phyloP scores from a whole-genome alignment of 2,888 invertebrate genomes.

The Andrena praecox region DNA sequence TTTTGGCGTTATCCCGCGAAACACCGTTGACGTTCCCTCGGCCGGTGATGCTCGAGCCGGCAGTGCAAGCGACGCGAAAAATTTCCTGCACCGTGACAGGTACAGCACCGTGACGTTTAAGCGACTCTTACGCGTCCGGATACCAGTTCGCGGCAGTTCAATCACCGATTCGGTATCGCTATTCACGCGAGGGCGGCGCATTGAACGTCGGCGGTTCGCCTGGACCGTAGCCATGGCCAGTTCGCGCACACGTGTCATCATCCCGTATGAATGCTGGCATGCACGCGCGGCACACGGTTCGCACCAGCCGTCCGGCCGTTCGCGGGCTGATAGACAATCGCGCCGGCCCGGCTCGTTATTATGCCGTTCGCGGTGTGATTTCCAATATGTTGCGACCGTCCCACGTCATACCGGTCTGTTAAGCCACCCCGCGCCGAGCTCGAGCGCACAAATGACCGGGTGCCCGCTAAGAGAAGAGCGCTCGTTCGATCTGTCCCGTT shows the following conservation, averaged over 20 bases:
- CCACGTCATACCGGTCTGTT: conserved; percentile 39
- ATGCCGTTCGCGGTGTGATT: conserved; percentile 66
- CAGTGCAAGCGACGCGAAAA: conserved; percentile 45
- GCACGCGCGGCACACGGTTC: background rate
- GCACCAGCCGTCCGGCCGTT: conserved; percentile 38
- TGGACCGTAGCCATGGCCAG: conserved; percentile 40
- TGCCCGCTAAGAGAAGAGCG: conserved; percentile 52
- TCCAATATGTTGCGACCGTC: conserved; percentile 55
- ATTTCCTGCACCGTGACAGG: conserved; percentile 49
- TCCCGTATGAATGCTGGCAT: conserved; percentile 2
- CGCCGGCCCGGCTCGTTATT: conserved; percentile 72
- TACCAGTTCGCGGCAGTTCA: conserved; percentile 56
- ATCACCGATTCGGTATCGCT: conserved; percentile 60
- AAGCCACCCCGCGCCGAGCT: conserved; percentile 33
- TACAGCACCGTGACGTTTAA: conserved; percentile 66
- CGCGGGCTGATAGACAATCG: conserved; percentile 76
- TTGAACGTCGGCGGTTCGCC: conserved; percentile 53
- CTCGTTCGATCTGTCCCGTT: conserved; percentile 59
- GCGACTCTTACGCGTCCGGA: conserved; percentile 61
- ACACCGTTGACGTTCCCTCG: conserved; percentile 31
- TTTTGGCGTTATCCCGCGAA: conserved; percentile 36
- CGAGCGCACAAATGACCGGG: conserved; percentile 62
- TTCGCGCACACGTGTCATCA: conserved; percentile 26
- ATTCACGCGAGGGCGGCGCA: conserved; percentile 56
- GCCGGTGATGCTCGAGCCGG: conserved; percentile 32